Evolutionary conservation across 2,113 vertebrate species (phyloP), one percentile per base, ranked within the genome.

Genomic region (Actenoides hombroni): DNA sequence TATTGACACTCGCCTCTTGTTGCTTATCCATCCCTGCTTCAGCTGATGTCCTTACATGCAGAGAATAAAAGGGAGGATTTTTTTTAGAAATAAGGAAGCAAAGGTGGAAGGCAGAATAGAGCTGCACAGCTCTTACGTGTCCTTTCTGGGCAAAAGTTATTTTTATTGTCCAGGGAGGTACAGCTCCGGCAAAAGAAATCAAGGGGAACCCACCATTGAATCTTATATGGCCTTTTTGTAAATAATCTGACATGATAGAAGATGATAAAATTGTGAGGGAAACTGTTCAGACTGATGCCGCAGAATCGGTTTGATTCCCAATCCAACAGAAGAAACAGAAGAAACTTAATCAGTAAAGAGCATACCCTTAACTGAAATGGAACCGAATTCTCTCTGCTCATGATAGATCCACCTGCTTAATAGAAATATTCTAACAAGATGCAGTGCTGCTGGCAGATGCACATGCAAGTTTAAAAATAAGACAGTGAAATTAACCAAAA

Each of bases 391-490:
- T 91, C 28, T 46, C n/a, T 70, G 61, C 70, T 91, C 46, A 56
- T 0, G 2, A 90, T 92, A 82, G 35, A 89, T 94, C 88, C 94
- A 97, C 95, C 96, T 96, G 96, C 74, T 91, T 96, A 95, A 92
- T 92, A 92, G 90, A 81, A 96, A 80, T 85, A 89, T 96, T 96
- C 84, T 76, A 93, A 82, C 75, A 92, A 87, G 81, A 92, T 87
- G 85, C 67, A 77, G 59, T 82, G 83, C 65, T 94, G 69, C 89
- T 97, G 96, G 94, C 88, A 91, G 92, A 95, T 92, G 84, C 49
- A 94, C 67, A 73, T 51, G 44, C 78, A 91, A 96, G 88, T 96
- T 96, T 94, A 96, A 97, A 97, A 96, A 95, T 92, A 94, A 96
- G 92, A 88, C 20, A 80, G 84, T 94, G 79, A 95, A 96, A 96